Percentiles rank a stretch among this genome's conserved stretches.
These are phyloP conservation scores for Drosophila picticornis DNA, from an alignment of 2,888 invertebrate genomes.

Conservation along the genomic window DNA sequence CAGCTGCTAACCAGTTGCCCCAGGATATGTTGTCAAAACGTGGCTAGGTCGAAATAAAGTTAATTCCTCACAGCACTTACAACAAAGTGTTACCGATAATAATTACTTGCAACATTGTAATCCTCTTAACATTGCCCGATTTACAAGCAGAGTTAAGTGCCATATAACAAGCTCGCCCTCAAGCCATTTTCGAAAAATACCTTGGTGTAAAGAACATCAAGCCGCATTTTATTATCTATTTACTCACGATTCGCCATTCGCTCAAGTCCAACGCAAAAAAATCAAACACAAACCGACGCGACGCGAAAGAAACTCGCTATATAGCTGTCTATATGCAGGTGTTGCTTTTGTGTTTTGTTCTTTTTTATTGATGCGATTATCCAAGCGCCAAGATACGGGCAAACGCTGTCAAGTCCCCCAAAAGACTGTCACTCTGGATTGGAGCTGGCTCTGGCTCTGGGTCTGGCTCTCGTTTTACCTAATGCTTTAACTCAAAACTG, in stretches of 20 bases:
- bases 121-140: constrained; percentile 75
- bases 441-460: constrained; percentile 24
- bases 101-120: constrained; percentile 80
- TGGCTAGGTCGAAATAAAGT: constrained; percentile 78
- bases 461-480: constrained; percentile 26
- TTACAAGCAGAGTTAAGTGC: constrained; percentile 72
- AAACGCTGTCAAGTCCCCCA: constrained; percentile 77
- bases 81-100: constrained; percentile 62
- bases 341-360: neutral
- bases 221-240: constrained; percentile 51
- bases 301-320: constrained; percentile 19
- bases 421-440: constrained; percentile 52
- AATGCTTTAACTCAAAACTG: constrained; percentile 51
- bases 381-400: constrained; percentile 53
- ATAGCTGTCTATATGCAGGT: constrained; percentile 6
- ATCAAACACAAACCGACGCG: constrained; percentile 19
- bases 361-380: constrained; percentile 1
- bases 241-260: constrained; percentile 52
- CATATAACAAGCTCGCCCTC: constrained; percentile 6
- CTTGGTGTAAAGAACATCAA: constrained; percentile 48
- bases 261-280: constrained; percentile 21
- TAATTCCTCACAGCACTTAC: constrained; percentile 69
- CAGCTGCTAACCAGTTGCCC: constrained; percentile 10
- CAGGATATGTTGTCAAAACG: constrained; percentile 56
- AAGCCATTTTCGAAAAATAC: neutral